phyloP scores from a whole-genome alignment of 2,113 vertebrate genomes.

The Pavo muticus region DNA sequence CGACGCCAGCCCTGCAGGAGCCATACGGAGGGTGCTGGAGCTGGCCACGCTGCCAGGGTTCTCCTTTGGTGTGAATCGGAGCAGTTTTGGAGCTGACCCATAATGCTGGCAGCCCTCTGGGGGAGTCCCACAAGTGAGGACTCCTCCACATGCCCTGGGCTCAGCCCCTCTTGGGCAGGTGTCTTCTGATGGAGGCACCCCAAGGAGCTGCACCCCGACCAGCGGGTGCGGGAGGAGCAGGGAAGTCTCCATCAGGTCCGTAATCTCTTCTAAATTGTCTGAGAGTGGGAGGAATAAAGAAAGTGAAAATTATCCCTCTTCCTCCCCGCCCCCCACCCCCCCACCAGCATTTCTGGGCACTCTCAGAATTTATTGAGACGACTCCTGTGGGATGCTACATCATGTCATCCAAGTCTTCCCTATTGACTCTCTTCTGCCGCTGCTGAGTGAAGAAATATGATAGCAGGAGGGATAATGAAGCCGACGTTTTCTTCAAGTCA shows the following conservation, averaged over 20 bases:
- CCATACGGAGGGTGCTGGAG: background rate
- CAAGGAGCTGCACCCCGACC: background rate
- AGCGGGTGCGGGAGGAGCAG: background rate
- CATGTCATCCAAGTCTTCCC: slow-evolving; percentile 9
- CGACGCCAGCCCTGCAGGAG: background rate
- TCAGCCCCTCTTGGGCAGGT: background rate
- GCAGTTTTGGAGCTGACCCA: background rate
- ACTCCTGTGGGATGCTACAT: slow-evolving; percentile 46
- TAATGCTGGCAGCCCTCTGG: background rate
- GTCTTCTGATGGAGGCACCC: background rate
- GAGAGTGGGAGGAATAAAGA: slow-evolving; percentile 55
- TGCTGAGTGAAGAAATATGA: slow-evolving; percentile 39
- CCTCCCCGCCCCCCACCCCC: no score
- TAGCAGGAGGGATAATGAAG: slow-evolving; percentile 48
- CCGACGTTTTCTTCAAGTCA: slow-evolving; percentile 46
- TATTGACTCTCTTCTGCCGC: slow-evolving; percentile 5
- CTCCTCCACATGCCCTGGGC: accelerated
- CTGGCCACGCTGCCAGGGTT: background rate
- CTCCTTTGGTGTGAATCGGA: background rate
- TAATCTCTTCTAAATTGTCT: background rate
- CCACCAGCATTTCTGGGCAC: background rate
- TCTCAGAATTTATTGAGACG: slow-evolving; percentile 36
- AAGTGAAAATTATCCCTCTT: background rate
- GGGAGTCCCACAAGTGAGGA: accelerated
- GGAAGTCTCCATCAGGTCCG: background rate